These are phyloP conservation scores for Acanthurus lineatus DNA, from an alignment of 2,797 vertebrate species.

Conservation along the genomic window DNA sequence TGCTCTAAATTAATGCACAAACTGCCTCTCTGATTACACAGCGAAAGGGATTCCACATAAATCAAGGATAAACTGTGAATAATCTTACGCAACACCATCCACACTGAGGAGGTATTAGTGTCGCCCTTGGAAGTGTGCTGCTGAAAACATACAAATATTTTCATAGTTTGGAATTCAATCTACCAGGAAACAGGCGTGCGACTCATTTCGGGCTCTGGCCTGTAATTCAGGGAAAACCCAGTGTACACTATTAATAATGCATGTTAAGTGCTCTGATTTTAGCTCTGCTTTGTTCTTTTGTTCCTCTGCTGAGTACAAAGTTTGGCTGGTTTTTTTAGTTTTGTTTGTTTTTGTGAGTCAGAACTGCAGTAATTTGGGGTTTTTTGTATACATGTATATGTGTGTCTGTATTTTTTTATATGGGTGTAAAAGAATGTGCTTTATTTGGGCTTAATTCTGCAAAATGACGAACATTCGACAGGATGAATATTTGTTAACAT, in stretches of 20 bases:
- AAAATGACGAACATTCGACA: neutral
- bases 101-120: slow-evolving; percentile 56
- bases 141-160: slow-evolving; percentile 34
- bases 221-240: slow-evolving; percentile 40
- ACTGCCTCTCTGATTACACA: slow-evolving; percentile 57
- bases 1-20: slow-evolving; percentile 58
- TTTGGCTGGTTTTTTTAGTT: slow-evolving; percentile 23
- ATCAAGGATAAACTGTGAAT: slow-evolving; percentile 65
- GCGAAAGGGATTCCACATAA: slow-evolving; percentile 51
- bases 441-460: neutral
- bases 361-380: neutral
- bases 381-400: slow-evolving; percentile 7
- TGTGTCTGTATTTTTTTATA: neutral
- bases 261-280: slow-evolving; percentile 65
- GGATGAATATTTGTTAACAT: no score
- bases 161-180: slow-evolving; percentile 39
- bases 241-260: slow-evolving; percentile 62
- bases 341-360: slow-evolving; percentile 19
- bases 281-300: slow-evolving; percentile 52
- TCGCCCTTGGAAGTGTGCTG: slow-evolving; percentile 37
- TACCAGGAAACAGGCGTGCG: slow-evolving; percentile 18
- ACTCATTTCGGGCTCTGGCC: slow-evolving; percentile 35
- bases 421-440: neutral
- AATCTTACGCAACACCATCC: slow-evolving; percentile 41
- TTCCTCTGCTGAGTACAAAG: slow-evolving; percentile 48